Conservation (phyloP, 1,140 invertebrate species). For the Metaphire vulgaris region DNA sequence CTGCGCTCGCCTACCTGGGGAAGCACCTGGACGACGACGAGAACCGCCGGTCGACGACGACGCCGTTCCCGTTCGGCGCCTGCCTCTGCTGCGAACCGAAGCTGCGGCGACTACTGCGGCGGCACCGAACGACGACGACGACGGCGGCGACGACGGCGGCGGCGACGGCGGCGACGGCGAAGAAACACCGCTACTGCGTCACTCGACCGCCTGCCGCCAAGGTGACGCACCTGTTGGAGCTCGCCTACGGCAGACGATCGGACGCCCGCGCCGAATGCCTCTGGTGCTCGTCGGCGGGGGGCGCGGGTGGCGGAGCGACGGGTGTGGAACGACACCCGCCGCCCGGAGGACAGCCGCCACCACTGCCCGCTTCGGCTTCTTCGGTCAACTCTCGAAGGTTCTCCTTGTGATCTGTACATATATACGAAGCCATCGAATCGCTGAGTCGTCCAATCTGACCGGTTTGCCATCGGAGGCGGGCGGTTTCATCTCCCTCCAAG, state of each 20-base stretch:
- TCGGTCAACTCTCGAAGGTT: too few species aligned
- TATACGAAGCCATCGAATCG: too few species aligned
- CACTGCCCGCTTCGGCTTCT: too few species aligned
- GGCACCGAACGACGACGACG: conserved; percentile 57
- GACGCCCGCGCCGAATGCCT: not conserved
- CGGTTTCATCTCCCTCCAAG: too few species aligned
- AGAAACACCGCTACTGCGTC: conserved; percentile 59
- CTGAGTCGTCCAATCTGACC: too few species aligned
- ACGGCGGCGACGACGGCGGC: conserved; percentile 77
- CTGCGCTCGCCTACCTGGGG: not conserved
- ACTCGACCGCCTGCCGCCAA: conserved; percentile 63
- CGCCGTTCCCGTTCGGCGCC: conserved; percentile 48
- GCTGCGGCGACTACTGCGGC: conserved; percentile 40
- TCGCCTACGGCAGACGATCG: not conserved
- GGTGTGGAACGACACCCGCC: too few species aligned
- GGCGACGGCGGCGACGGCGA: conserved; percentile 31
- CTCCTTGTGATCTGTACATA: too few species aligned
- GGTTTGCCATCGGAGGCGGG: too few species aligned
- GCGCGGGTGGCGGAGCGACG: too few species aligned
- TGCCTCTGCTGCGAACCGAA: conserved; percentile 52
- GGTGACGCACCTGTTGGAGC: conserved; percentile 61
- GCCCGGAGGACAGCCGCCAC: too few species aligned
- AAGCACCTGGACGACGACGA: not conserved
- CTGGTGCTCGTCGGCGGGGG: not conserved
- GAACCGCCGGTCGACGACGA: too few species aligned